Evolutionary conservation across 2,888 invertebrate genomes (phyloP).

Genomic region (Hypsopygia costalis): DNA sequence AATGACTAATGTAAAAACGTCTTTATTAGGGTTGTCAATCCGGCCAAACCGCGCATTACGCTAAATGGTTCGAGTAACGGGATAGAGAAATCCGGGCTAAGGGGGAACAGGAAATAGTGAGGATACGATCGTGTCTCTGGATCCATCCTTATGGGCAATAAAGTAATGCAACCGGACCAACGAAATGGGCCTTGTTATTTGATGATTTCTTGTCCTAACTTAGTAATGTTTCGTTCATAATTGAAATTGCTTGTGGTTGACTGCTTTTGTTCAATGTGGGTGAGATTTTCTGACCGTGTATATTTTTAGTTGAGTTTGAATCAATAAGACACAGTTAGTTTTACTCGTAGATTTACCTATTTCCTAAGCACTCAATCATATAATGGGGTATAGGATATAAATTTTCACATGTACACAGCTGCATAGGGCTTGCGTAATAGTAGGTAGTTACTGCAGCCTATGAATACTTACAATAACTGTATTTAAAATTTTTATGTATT

Average conservation of each 20-base stretch:
- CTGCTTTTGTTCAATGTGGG: neutral
- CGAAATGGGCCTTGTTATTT: conserved; percentile 65
- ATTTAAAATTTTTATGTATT: too few species aligned
- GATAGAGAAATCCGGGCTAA: conserved; percentile 35
- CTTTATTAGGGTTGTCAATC: conserved; percentile 58
- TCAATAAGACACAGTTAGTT: too few species aligned
- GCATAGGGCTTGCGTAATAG: too few species aligned
- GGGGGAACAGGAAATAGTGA: conserved; percentile 64
- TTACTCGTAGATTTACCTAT: too few species aligned
- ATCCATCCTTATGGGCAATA: conserved; percentile 67
- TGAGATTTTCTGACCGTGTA: too few species aligned
- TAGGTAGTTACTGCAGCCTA: too few species aligned
- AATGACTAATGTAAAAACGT: conserved; percentile 12
- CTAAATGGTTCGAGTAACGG: conserved; percentile 74
- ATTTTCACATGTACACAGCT: too few species aligned
- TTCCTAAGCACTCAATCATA: too few species aligned
- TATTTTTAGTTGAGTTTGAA: too few species aligned
- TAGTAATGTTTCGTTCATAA: conserved; percentile 3
- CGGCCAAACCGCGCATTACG: conserved; percentile 74
- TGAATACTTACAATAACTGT: too few species aligned
- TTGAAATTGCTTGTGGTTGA: conserved; percentile 1
- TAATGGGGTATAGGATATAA: too few species aligned
- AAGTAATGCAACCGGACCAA: conserved; percentile 58
- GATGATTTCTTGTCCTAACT: conserved; percentile 29
- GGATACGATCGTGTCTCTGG: conserved; percentile 40